Base-by-base conservation (phyloP, 2,888 invertebrate species). In the Standfussiana lucernea region DNA sequence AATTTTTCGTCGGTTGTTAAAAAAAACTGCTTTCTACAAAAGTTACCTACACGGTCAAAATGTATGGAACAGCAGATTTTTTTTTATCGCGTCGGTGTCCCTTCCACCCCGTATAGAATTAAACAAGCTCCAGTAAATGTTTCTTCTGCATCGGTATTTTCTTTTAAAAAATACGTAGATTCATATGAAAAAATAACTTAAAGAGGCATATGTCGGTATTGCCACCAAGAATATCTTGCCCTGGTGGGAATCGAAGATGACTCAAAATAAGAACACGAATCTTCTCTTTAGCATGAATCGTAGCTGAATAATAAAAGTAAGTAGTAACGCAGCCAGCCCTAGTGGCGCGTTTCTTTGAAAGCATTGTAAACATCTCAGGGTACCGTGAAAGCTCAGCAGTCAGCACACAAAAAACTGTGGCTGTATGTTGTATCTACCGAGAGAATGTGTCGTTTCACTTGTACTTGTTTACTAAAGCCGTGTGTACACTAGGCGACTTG, bases 361-460 rank as follows among this genome's bases (percentile, higher is more conserved):
- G 79, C 77, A 81, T 88, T 87, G 89, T 79, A 85, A 86, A 87
- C 77, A 88, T 80, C 77, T 65, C 74, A 59, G 71, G 79, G 65
- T 37, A 53, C 76, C 77, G 87, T 79, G 88, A 88, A 88, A 89
- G 89, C 87, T 89, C 67, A 64, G 13, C 37, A 62, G 37, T 15
- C 28, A 53, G 72, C 42, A 68, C 72, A 83, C 77, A 85, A 87
- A 88, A 86, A 87, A 80, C 72, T 82, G 69, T 65, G 75, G 66
- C 74, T 75, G 64, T 80, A 74, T 77, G 66, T 75, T 75, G 64
- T 80, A 74, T 77, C 75, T 73, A 76, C 71, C 4, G 21, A 80
- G 80, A 82, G 68, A 86, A 83, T 85, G 82, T 85, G 85, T 82
- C 83, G 82, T 84, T 84, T 87, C 86, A 84, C 79, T 88, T 67